Evolutionary conservation across 2,888 invertebrate species (phyloP).

Genomic region (Tiliacea aurago): DNA sequence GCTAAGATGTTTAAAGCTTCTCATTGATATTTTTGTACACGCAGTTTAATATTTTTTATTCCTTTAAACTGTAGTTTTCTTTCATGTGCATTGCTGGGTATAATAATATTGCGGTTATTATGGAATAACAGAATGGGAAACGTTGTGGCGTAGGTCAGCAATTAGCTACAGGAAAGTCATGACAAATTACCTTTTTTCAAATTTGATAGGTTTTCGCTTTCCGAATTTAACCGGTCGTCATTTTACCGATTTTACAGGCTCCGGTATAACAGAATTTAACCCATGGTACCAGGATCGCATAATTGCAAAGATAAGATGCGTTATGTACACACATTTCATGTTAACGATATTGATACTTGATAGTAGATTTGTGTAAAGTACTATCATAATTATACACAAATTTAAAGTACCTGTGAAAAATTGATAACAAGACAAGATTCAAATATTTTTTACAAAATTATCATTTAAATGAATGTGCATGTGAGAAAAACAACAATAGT

Average conservation of each 20-base stretch:
- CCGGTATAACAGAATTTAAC: not conserved
- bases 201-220: not conserved
- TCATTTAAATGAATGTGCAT: constrained; percentile 21
- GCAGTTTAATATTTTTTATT: too few species aligned
- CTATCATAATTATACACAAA: constrained; percentile 23
- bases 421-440: constrained; percentile 34
- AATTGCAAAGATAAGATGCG: constrained; percentile 45
- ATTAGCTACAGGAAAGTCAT: not conserved
- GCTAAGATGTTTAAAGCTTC: constrained; percentile 4
- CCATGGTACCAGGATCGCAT: constrained; percentile 41
- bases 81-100: not conserved
- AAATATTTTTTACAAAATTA: not conserved
- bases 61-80: not conserved
- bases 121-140: not conserved
- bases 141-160: not conserved
- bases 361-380: too few species aligned
- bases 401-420: constrained; percentile 28
- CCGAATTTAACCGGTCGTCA: too few species aligned
- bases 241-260: constrained; percentile 5
- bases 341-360: constrained; percentile 24
- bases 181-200: not conserved
- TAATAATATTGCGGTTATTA: not conserved
- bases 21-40: constrained; percentile 8
- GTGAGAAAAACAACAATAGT: not conserved
- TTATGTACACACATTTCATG: constrained; percentile 21